phyloP scores from a whole-genome alignment of 1,140 invertebrate genomes.

The Lasioglossum albipes region DNA sequence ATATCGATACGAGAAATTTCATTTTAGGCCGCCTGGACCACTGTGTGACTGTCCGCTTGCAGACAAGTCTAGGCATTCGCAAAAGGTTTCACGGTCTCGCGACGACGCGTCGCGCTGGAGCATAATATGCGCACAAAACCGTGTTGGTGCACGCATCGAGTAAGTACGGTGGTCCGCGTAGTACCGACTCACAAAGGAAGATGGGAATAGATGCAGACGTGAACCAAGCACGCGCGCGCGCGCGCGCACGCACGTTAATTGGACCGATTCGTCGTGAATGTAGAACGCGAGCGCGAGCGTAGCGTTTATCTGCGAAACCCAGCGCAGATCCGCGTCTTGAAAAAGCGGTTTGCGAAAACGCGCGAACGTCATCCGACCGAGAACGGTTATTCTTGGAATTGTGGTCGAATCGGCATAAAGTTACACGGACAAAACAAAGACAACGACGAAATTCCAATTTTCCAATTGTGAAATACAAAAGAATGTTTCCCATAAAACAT shows the following conservation, averaged over 20 bases:
- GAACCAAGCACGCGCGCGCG: background rate
- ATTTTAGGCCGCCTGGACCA: too few species aligned
- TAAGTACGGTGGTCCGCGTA: too few species aligned
- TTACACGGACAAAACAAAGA: background rate
- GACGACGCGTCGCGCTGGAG: background rate
- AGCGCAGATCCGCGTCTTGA: background rate
- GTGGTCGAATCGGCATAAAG: background rate
- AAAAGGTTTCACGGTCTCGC: constrained; percentile 23
- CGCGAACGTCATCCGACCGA: background rate
- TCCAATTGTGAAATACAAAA: too few species aligned
- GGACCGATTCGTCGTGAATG: background rate
- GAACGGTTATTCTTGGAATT: constrained; percentile 12
- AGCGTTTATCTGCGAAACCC: too few species aligned
- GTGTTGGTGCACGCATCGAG: too few species aligned
- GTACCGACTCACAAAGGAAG: background rate
- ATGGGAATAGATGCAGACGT: background rate
- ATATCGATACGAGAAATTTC: too few species aligned
- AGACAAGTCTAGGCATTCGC: background rate
- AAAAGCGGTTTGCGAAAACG: background rate
- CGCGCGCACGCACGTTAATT: constrained; percentile 4
- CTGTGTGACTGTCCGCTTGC: background rate
- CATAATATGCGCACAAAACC: background rate
- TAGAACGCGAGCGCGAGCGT: background rate
- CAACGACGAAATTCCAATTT: too few species aligned
- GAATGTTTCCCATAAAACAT: too few species aligned